phyloP scores from a whole-genome alignment of 1,140 invertebrate genomes.

The Ylistrum balloti region DNA sequence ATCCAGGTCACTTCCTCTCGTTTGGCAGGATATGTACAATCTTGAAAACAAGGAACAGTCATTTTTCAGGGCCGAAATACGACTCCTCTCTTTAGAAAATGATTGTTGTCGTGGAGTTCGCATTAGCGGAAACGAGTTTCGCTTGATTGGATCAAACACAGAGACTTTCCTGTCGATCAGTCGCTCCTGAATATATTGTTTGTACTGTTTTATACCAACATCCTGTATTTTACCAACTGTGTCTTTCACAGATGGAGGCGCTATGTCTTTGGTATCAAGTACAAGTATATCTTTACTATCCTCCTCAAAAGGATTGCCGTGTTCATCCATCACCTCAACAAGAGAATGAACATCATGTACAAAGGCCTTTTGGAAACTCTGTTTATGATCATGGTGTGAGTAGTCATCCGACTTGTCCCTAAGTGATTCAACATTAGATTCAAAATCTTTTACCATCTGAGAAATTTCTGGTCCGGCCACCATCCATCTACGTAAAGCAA shows the following conservation, averaged over 20 bases:
- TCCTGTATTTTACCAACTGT: conserved; percentile 24
- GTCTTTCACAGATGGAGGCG: conserved; percentile 31
- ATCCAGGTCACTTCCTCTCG: conserved; percentile 61
- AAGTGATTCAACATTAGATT: not conserved
- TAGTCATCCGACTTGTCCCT: not conserved
- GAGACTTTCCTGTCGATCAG: not conserved
- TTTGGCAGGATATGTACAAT: conserved; percentile 63
- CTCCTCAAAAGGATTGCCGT: conserved; percentile 63
- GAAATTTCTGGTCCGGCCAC: conserved; percentile 66
- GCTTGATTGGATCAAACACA: conserved; percentile 49
- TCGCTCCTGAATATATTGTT: not conserved
- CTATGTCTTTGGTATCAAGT: conserved; percentile 54
- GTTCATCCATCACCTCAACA: conserved; percentile 30
- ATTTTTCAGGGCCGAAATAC: conserved; percentile 41
- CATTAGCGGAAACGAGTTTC: conserved; percentile 52
- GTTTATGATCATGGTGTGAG: conserved; percentile 50
- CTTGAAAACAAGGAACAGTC: conserved; percentile 60
- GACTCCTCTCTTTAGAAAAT: not conserved
- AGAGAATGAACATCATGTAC: conserved; percentile 46
- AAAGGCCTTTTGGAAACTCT: conserved; percentile 49
- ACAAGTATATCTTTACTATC: conserved; percentile 53
- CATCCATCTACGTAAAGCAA: conserved; percentile 57
- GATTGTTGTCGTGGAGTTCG: not conserved
- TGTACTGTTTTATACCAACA: conserved; percentile 31
- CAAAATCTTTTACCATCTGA: conserved; percentile 65